Conservation (phyloP, 2,113 vertebrate genomes). For the Zapornia atra region DNA sequence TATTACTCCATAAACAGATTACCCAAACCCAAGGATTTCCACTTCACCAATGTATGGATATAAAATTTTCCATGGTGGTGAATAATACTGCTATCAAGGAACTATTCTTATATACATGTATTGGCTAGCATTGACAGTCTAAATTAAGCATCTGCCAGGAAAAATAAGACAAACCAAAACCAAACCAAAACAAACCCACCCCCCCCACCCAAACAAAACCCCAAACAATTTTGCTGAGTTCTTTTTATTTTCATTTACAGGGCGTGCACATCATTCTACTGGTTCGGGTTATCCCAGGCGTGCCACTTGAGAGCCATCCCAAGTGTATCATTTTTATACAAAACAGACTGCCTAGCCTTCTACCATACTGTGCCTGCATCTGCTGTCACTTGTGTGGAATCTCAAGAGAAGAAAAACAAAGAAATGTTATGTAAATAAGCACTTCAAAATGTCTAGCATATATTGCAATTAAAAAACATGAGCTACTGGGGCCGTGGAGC, state of each 20-base stretch:
- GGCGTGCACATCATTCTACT: neutral
- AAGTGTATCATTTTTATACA: neutral
- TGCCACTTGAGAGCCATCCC: neutral
- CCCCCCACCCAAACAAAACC: neutral
- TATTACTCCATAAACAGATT: neutral
- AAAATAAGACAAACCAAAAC: neutral
- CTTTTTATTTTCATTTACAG: neutral
- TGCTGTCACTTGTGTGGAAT: neutral
- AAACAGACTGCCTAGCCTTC: neutral
- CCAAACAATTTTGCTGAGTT: neutral
- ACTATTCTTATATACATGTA: neutral
- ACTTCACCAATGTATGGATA: neutral
- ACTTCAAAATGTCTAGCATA: neutral
- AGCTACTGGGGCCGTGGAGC: neutral
- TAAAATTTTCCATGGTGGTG: neutral
- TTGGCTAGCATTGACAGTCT: neutral
- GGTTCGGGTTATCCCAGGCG: neutral
- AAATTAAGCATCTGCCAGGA: neutral
- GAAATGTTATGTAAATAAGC: constrained; percentile 11
- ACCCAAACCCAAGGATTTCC: neutral
- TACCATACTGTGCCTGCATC: constrained; percentile 8
- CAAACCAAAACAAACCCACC: no score
- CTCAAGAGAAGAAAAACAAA: constrained; percentile 11
- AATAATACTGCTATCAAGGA: neutral
- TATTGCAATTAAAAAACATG: neutral